Percentiles rank a stretch among this genome's conserved stretches.
Conservation (phyloP, 2,113 vertebrate species). For the Sporophila hypoxantha region DNA sequence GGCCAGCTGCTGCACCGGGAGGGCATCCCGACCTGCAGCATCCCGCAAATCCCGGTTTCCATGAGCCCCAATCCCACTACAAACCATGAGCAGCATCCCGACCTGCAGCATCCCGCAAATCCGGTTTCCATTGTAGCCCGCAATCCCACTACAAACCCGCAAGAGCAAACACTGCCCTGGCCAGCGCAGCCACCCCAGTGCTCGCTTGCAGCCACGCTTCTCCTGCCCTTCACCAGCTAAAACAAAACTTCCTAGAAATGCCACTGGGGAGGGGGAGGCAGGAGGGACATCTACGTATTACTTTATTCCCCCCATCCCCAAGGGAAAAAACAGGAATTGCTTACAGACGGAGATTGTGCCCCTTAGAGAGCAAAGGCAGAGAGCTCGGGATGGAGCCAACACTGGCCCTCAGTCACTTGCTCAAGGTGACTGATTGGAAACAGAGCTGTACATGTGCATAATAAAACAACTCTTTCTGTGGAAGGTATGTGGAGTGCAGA, state of each 20-base stretch:
- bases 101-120: too few relatives aligned
- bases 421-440: slow-evolving; percentile 60
- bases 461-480: slow-evolving; percentile 57
- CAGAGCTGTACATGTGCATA: slow-evolving; percentile 35
- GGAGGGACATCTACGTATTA: not conserved
- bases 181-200: fast-evolving
- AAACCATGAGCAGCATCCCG: not conserved
- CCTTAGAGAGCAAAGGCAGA: not conserved
- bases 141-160: not conserved
- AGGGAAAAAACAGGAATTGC: not conserved
- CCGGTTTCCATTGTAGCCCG: not conserved
- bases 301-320: not conserved
- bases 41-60: not conserved
- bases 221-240: not conserved
- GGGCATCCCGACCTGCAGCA: not conserved
- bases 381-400: not conserved
- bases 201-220: fast-evolving
- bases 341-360: not conserved
- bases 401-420: slow-evolving; percentile 23
- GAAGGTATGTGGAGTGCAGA: slow-evolving; percentile 55
- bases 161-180: not conserved
- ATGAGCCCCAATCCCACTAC: not conserved
- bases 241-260: not conserved
- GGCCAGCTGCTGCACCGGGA: not conserved
- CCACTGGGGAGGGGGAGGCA: not conserved